phyloP scores from a whole-genome alignment of 2,888 invertebrate species.

The Geophilus truncorum region DNA sequence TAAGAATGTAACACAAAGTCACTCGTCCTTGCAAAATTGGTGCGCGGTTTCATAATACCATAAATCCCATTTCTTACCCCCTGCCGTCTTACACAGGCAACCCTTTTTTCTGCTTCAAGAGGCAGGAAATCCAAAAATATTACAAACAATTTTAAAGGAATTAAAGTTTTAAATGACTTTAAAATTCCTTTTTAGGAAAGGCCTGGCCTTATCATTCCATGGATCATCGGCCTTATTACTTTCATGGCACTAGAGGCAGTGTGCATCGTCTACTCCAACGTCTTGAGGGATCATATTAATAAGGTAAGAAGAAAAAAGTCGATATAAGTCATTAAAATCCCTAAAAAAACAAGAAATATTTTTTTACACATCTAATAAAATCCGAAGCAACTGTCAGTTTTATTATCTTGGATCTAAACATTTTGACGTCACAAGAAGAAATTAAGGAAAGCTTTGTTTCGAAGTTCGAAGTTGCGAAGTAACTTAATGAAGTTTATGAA shows the following conservation, averaged over 20 bases:
- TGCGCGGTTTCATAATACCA: neutral
- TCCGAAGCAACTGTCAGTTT: too few species aligned
- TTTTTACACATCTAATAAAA: too few species aligned
- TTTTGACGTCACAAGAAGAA: too few species aligned
- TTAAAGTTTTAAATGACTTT: neutral
- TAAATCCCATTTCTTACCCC: too few species aligned
- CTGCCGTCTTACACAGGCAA: too few species aligned
- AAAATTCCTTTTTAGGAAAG: conserved; percentile 58
- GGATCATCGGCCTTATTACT: conserved; percentile 73
- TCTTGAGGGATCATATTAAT: conserved; percentile 73
- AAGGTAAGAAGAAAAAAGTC: conserved; percentile 57
- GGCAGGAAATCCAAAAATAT: neutral
- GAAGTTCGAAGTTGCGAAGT: too few species aligned
- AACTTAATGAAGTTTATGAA: too few species aligned
- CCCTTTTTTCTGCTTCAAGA: too few species aligned
- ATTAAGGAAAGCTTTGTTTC: too few species aligned
- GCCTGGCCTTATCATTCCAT: conserved; percentile 66
- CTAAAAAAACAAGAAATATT: too few species aligned
- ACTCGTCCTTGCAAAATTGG: neutral
- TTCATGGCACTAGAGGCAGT: conserved; percentile 75
- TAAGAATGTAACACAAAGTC: neutral
- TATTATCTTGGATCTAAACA: too few species aligned
- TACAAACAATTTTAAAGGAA: neutral
- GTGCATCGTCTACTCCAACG: conserved; percentile 75
- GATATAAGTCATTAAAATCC: too few species aligned